Conservation (phyloP, 2,797 vertebrate species). For the Leptatherina wallacei region DNA sequence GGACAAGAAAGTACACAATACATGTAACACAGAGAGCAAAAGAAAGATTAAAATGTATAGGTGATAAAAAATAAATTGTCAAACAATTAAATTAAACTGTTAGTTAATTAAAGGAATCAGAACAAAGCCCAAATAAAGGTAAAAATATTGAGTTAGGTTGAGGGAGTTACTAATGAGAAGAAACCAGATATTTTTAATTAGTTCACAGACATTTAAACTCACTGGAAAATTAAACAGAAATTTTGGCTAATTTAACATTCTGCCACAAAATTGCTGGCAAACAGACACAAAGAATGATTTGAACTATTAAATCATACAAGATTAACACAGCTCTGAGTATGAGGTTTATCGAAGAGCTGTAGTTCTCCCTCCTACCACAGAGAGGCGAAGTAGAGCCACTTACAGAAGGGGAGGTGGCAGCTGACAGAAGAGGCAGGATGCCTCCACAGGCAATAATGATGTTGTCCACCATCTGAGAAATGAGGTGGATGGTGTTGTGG, state of each 20-base stretch:
- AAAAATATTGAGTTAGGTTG: conserved; percentile 44
- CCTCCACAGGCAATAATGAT: conserved; percentile 99
- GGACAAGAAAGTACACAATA: conserved; percentile 88
- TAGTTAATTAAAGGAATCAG: conserved; percentile 53
- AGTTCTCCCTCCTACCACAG: conserved; percentile 67
- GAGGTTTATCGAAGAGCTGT: conserved; percentile 27
- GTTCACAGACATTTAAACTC: neutral
- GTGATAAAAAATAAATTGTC: conserved; percentile 77
- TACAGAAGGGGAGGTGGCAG: conserved; percentile 98
- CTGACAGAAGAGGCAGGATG: conserved; percentile 96
- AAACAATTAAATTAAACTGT: conserved; percentile 56
- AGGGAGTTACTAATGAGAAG: conserved; percentile 41
- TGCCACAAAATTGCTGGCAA: conserved; percentile 5
- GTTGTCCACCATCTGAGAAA: conserved; percentile 99
- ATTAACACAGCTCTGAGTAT: neutral
- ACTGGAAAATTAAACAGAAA: neutral
- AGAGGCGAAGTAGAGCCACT: conserved; percentile 83
- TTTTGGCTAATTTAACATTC: neutral
- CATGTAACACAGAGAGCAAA: conserved; percentile 79
- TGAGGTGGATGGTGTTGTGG: conserved; percentile 99
- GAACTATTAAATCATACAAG: conserved; percentile 8
- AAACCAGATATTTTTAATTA: conserved; percentile 41
- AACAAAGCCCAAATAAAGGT: conserved; percentile 49
- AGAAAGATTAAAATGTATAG: conserved; percentile 57
- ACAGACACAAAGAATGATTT: neutral